Conservation (phyloP, 2,888 invertebrate genomes). For the Parnassius mnemosyne region DNA sequence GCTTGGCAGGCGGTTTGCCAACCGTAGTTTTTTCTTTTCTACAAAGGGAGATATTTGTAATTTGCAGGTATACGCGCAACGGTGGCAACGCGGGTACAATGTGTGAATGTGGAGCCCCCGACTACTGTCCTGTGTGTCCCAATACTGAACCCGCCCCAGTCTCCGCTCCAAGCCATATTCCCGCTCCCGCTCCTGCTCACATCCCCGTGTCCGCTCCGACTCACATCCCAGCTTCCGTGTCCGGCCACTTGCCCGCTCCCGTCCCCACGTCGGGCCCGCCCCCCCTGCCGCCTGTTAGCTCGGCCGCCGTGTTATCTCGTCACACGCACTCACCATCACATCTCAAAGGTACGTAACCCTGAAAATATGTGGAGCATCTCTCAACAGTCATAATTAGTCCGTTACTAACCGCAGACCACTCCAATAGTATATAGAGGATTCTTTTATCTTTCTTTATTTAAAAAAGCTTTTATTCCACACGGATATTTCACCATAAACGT, state of each 20-base stretch:
- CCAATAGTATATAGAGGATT: no score
- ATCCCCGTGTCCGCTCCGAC: conserved; percentile 13
- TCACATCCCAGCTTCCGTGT: conserved; percentile 9
- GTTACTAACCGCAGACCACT: no score
- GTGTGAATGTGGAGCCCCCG: conserved; percentile 34
- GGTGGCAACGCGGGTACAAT: conserved; percentile 23
- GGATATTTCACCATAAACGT: no score
- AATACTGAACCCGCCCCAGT: conserved; percentile 24
- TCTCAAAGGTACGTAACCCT: conserved; percentile 44
- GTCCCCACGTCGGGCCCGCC: conserved; percentile 6
- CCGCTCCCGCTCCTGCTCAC: conserved; percentile 11
- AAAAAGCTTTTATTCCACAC: no score
- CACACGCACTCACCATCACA: conserved; percentile 32
- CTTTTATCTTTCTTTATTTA: no score
- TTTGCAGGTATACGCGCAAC: conserved; percentile 48
- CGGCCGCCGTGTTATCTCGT: conserved; percentile 12
- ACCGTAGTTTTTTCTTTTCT: no score
- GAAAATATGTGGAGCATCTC: no score
- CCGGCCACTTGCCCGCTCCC: conserved; percentile 11
- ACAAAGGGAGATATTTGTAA: no score
- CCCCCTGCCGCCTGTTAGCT: conserved; percentile 19
- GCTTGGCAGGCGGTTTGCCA: no score
- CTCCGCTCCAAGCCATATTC: conserved; percentile 5
- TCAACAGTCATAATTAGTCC: no score
- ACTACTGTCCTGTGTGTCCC: conserved; percentile 50